Evolutionary conservation across 2,797 vertebrate species (phyloP), one percentile per base, ranked within the genome.

Genomic region (Glyptemys insculpta): DNA sequence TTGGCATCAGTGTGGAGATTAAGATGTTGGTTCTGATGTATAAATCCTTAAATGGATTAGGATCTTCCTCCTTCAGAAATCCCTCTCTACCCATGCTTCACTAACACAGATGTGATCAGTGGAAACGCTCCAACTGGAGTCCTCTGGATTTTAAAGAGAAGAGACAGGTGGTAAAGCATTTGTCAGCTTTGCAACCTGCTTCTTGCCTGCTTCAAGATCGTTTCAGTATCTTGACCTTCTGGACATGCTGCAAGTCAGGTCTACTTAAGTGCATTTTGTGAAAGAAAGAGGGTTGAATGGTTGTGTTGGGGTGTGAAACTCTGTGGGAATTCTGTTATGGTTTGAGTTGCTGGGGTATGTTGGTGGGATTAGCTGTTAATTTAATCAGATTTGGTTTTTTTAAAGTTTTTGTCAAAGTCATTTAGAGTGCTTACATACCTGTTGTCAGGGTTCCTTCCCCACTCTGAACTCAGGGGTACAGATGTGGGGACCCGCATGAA

Each of bases 241-340:
- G 87, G 81, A 91, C n/a, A 8, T 92, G 86, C 47, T 87, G 31
- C 19, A 94, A 72, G 80, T 54, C 59, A 83, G 78, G 16, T 41
- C 65, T 91, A 1, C 86, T 90, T 92, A 88, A 65, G 19, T 76
- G 52, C 29, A 80, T 91, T 89, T 91, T 94, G 25, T 81, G 72
- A 88, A 88, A 82, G 56, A 37, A 25, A 81, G 19, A 12, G 81
- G 86, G 92, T 92, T 91, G 78, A 83, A 54, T 56, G 91, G 78
- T 78, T 95, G 31, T 88, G 76, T 52, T 72, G 68, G 85, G 53
- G 54, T 86, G 62, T 34, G 89, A 78, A 89, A 41, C 21, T 85
- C 7, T 47, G 5, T 65, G 8, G 34, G 50, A 76, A 47, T 87
- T 93, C n/a, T 54, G 59, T 92, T 94, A 91, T 76, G 52, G 89